These are phyloP conservation scores for Anodontia alba DNA, from an alignment of 2,888 invertebrate genomes.

Conservation along the genomic window DNA sequence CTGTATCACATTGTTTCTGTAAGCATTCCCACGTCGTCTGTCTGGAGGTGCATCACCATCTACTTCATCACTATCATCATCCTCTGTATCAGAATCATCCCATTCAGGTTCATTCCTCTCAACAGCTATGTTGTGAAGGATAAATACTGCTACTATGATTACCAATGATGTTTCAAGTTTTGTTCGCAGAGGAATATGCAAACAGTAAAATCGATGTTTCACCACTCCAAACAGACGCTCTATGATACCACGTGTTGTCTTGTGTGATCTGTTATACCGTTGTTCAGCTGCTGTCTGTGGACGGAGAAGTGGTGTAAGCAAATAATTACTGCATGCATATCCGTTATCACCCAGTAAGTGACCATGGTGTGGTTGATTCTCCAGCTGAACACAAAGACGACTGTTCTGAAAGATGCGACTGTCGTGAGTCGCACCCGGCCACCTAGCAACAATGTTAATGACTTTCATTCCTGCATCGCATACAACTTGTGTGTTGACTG, in stretches of 20 bases:
- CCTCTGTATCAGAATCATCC: not conserved
- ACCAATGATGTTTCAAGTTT: not conserved
- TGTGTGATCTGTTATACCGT: not conserved
- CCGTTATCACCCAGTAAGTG: slow-evolving; percentile 14
- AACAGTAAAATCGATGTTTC: slow-evolving; percentile 8
- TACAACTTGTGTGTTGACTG: not conserved
- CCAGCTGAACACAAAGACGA: not conserved
- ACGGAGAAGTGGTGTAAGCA: not conserved
- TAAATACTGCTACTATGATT: slow-evolving; percentile 6
- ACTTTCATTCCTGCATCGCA: not conserved
- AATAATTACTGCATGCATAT: slow-evolving; percentile 5
- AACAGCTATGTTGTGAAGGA: not conserved
- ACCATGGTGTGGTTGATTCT: not conserved
- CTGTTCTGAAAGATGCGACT: slow-evolving; percentile 2
- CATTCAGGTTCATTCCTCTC: not conserved
- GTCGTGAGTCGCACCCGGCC: not conserved
- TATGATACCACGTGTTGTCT: slow-evolving; percentile 14
- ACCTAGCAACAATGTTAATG: not conserved
- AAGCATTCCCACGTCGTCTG: not conserved
- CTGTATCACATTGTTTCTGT: slow-evolving; percentile 2
- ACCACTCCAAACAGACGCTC: not conserved
- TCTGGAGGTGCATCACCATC: not conserved
- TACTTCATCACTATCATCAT: not conserved
- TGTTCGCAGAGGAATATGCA: not conserved
- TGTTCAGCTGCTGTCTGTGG: not conserved